Evolutionary conservation across 2,797 vertebrate genomes (phyloP).

Genomic region (Chrysocyon brachyurus): DNA sequence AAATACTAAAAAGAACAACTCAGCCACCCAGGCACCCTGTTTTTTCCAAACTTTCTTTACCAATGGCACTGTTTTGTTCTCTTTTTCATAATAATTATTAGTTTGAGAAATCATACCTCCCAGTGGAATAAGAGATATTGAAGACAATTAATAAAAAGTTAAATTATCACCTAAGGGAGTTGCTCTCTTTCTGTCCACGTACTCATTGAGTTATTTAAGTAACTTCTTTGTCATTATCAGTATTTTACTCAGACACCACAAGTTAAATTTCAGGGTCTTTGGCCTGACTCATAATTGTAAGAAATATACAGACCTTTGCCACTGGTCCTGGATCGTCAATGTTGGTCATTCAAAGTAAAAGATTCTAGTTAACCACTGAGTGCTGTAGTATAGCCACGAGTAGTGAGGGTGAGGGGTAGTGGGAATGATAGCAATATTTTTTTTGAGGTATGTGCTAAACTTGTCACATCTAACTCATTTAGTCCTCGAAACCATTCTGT

Average conservation of each 20-base stretch:
- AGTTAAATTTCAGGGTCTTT: neutral
- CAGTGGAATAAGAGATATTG: neutral
- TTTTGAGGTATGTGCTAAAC: neutral
- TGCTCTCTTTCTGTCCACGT: neutral
- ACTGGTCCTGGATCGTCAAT: neutral
- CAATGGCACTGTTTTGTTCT: neutral
- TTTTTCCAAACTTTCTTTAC: neutral
- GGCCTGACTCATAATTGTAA: neutral
- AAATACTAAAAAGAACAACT: neutral
- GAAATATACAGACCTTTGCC: neutral
- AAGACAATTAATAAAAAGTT: neutral
- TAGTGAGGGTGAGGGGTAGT: neutral
- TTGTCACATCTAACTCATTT: neutral
- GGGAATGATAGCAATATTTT: neutral
- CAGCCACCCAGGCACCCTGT: no score
- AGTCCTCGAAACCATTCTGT: neutral
- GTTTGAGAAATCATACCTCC: slow-evolving; percentile 31
- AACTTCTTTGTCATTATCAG: neutral
- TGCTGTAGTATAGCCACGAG: neutral
- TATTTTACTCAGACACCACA: neutral
- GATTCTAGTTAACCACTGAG: neutral
- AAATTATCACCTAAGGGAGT: neutral
- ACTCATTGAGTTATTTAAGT: neutral
- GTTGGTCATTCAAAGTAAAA: neutral
- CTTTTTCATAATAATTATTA: neutral